Percentiles rank a stretch among this genome's conserved stretches.
These are phyloP conservation scores for Gadus macrocephalus DNA, from an alignment of 2,113 vertebrate genomes.

Conservation along the genomic window DNA sequence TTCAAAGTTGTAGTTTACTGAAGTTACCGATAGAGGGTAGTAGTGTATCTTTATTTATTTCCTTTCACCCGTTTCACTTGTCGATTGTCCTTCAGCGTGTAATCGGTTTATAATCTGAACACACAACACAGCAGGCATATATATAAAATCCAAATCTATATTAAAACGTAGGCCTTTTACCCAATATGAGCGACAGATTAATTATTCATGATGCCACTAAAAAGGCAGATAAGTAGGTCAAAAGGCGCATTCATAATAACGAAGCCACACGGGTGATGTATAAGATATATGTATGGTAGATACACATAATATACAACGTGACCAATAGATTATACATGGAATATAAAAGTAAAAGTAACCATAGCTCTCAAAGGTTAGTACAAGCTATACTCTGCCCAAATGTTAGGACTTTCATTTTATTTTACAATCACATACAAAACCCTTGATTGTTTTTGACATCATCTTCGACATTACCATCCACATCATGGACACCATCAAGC, in stretches of 20 bases:
- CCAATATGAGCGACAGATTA: background rate
- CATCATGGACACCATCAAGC: conserved; percentile 1
- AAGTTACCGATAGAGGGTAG: too few species aligned
- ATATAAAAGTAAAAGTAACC: conserved; percentile 70
- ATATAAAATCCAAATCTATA: too few species aligned
- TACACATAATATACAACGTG: conserved; percentile 66
- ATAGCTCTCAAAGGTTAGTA: conserved; percentile 57
- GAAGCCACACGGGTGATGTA: conserved; percentile 16
- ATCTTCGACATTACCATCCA: conserved; percentile 10
- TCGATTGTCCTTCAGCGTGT: too few species aligned
- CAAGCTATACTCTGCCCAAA: conserved; percentile 60
- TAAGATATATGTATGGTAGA: conserved; percentile 60
- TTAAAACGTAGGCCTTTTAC: too few species aligned
- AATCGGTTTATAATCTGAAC: too few species aligned
- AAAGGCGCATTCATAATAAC: conserved; percentile 49
- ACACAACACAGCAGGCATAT: too few species aligned
- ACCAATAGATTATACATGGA: conserved; percentile 69
- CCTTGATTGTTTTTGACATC: conserved; percentile 44
- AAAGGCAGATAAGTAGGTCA: conserved; percentile 52
- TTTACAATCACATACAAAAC: conserved; percentile 76
- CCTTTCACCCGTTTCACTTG: too few species aligned
- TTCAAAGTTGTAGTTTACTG: too few species aligned
- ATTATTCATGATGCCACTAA: conserved; percentile 28
- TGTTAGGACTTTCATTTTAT: conserved; percentile 51
- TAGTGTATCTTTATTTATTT: too few species aligned